Base-by-base conservation (phyloP, 1,140 invertebrate genomes). In the Panagrolaimus sp. region DNA sequence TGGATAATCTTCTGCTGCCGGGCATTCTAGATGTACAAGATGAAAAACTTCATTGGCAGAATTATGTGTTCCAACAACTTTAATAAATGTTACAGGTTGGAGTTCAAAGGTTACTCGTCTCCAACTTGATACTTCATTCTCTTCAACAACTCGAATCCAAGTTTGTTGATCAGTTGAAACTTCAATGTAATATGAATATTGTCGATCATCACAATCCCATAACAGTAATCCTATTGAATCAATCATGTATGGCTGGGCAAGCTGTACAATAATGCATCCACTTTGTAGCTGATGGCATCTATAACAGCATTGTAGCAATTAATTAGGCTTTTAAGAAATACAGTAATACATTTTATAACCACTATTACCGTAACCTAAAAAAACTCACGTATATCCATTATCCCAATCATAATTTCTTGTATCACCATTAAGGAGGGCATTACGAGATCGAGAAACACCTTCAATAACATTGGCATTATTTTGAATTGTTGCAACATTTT, bases 121-220 rank as follows among this genome's bases (percentile, higher is more conserved):
- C 95, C 95, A 98, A 0, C 91, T 93, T 75, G 88, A 79, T 64
- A 25, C 70, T 25, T 25, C 8, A 2, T 1, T 4, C 71, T 66
- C 45, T 47, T 57, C 48, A n/a, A 80, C 89, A 4, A 96, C 88
- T 74, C 90, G 87, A 76, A 90, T 88, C 93, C 93, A 98, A 80
- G 90, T 89, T 84, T 89, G 89, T 78, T 89, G 88, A 85, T 97
- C 92, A n/a, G 89, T 87, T 14, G 93, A 96, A 1, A 93, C 92
- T 86, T 97, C 92, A 42, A 97, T 89, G 82, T 92, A 95, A 84
- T 93, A 98, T 71, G 90, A 91, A 84, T 98, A 98, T 73, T 89
- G 90, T 46, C 95, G 87, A 82, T 95, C 91, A 86, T 98, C 95
- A 85, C 92, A 96, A 85, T 98, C 94, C 95, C 95, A 98, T 65